phyloP scores from a whole-genome alignment of 2,797 vertebrate species.

The Lycodopsis pacificus region DNA sequence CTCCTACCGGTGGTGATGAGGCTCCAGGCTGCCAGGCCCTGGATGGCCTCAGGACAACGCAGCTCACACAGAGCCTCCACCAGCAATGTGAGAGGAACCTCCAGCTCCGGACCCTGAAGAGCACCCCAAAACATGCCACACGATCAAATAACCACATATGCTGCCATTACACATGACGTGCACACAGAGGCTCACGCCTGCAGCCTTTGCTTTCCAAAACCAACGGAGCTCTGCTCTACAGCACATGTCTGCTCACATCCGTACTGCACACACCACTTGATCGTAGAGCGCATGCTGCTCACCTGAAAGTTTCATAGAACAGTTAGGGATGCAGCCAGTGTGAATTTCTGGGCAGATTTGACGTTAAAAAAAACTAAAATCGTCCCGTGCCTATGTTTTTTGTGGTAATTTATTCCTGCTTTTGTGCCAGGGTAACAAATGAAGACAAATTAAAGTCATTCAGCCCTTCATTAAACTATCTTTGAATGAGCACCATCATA shows the following conservation, averaged over 20 bases:
- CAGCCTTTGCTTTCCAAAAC: background rate
- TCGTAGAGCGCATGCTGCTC: background rate
- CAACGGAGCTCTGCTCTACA: no score
- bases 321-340: background rate
- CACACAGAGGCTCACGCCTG: no score
- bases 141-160: background rate
- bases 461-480: no score
- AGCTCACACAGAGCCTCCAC: slow-evolving; percentile 97
- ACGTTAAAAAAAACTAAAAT: no score
- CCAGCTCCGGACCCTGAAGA: slow-evolving; percentile 91
- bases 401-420: no score
- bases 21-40: slow-evolving; percentile 94
- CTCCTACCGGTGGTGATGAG: slow-evolving; percentile 88
- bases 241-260: background rate
- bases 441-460: no score
- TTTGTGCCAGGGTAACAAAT: no score
- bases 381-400: no score
- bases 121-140: background rate
- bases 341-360: no score
- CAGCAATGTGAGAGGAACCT: slow-evolving; percentile 94
- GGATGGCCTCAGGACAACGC: slow-evolving; percentile 96
- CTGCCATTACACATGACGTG: background rate
- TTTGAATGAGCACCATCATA: no score
- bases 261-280: background rate
- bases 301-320: background rate